Evolutionary conservation across 2,113 vertebrate species (phyloP).

Genomic region (Catharus fuscescens): DNA sequence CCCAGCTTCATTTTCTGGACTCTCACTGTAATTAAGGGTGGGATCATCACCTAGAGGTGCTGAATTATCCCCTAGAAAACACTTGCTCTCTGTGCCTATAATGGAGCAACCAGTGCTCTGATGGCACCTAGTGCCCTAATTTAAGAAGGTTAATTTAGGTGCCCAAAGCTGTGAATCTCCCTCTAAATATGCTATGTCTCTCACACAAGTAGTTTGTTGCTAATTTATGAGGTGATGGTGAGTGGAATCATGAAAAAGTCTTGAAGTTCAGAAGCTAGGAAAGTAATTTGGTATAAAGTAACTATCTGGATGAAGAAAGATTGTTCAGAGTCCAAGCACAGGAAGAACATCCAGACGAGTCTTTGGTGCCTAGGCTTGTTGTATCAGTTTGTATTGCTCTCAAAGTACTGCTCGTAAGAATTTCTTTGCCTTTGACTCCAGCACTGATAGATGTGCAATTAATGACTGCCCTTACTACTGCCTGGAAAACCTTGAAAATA

Average conservation of each 20-base stretch:
- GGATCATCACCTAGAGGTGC: accelerated
- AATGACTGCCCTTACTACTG: not conserved
- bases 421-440: not conserved
- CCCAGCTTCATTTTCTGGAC: not conserved
- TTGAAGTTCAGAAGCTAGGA: not conserved
- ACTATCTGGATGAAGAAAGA: not conserved
- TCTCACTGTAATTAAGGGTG: not conserved
- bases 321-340: not conserved
- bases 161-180: not conserved
- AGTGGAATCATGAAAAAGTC: not conserved
- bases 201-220: not conserved
- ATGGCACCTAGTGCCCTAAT: not conserved
- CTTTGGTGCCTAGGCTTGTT: not conserved
- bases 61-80: not conserved
- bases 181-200: not conserved
- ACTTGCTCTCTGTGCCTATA: accelerated
- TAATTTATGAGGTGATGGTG: not conserved
- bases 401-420: not conserved
- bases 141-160: not conserved
- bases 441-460: not conserved
- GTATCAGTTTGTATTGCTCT: not conserved
- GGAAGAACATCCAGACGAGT: not conserved
- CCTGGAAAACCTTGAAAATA: not conserved
- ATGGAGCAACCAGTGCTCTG: not conserved
- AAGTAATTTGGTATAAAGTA: not conserved